phyloP scores from a whole-genome alignment of 2,888 invertebrate genomes.

The Agrochola circellaris region DNA sequence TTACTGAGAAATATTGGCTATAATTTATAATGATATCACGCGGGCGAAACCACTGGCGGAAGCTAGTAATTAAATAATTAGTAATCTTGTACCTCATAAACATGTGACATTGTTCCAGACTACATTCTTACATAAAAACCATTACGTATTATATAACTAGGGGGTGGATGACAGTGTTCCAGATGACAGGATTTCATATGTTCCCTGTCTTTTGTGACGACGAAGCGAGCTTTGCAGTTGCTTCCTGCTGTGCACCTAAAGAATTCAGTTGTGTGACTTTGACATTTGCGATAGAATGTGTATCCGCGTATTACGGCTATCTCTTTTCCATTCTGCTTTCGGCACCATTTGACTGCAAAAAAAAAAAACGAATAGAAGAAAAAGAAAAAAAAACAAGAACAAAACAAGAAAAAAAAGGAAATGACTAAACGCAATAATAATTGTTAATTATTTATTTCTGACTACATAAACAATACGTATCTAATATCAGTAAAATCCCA shows the following conservation, averaged over 20 bases:
- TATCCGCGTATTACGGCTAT: conserved; percentile 71
- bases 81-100: not conserved
- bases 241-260: conserved; percentile 37
- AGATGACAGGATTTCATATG: conserved; percentile 31
- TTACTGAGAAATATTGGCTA: too few relatives aligned
- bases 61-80: not conserved
- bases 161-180: conserved; percentile 30
- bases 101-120: not conserved
- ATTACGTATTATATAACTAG: conserved; percentile 36
- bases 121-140: conserved; percentile 37
- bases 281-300: conserved; percentile 67
- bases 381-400: not conserved
- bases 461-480: not conserved
- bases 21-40: too few relatives aligned
- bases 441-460: not conserved
- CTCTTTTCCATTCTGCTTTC: conserved; percentile 66
- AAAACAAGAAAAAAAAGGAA: not conserved
- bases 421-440: not conserved
- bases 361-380: not conserved
- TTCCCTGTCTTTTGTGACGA: conserved; percentile 37
- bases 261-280: conserved; percentile 27
- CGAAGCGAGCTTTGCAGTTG: conserved; percentile 41
- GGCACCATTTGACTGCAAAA: conserved; percentile 27
- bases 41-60: too few relatives aligned
- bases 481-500: not conserved